Evolutionary conservation across 2,113 vertebrate genomes (phyloP), one percentile per base, ranked within the genome.

Genomic region (Cryptotis parvus): DNA sequence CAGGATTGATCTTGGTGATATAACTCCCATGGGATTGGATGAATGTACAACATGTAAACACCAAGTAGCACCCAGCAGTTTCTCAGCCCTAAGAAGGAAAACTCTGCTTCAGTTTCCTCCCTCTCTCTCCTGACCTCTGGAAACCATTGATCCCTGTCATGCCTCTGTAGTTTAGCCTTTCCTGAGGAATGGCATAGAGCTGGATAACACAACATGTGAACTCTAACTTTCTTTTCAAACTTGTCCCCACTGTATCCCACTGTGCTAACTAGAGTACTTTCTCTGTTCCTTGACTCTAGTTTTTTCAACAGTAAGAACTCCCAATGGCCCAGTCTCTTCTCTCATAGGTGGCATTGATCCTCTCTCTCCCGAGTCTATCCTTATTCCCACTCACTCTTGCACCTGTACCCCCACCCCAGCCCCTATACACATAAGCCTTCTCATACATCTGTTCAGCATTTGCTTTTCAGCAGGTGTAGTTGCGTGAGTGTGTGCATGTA

Each of bases 161-260:
- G 15, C 75, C 29, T n/a, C 29, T 55, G 20, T 33, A 76, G 79
- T 45, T 55, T 58, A 20, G 29, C 58, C 39, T 68, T 76, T 80
- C 43, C 31, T 35, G 43, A 58, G 18, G 61, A 76, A 76, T 24
- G 35, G 39, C 35, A 22, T 12, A 18, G 74, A 29, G 20, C 26
- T 41, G 37, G 43, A 58, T 58, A 35, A 35, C 18, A 15, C 1
- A 29, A 10, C 33, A 22, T 31, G 4, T 63, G 29, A 4, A 0
- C 4, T 9, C 58, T 22, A 33, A 15, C 16, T n/a, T 72, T 81
- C 41, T 31, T 37, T 84, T 55, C 9, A 63, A 16, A 9, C 31
- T 16, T 14, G 39, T 20, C 3, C 39, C 4, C n/a, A 10, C 15
- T 24, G 0, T 8, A 0, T 43, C 70, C 6, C 4, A 77, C 22